phyloP scores from a whole-genome alignment of 1,140 invertebrate species.

The Magallana angulata region DNA sequence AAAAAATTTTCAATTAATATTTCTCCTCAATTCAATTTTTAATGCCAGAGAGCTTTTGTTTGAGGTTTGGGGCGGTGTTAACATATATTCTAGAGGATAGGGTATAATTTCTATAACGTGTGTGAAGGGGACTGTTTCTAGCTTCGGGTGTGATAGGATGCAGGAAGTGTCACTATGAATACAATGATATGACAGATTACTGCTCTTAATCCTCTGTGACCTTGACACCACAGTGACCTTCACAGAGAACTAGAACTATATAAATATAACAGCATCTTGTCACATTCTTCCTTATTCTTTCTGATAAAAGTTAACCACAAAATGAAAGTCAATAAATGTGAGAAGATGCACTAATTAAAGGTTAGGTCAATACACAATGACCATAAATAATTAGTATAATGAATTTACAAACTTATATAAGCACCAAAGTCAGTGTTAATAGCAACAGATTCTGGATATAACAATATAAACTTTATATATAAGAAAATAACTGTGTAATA shows the following conservation, averaged over 20 bases:
- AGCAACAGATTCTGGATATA: conserved; percentile 19
- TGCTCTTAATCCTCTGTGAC: not conserved
- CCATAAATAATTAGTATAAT: conserved; percentile 30
- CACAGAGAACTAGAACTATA: not conserved
- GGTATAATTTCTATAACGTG: no score
- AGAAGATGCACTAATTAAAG: conserved; percentile 12
- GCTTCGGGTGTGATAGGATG: not conserved
- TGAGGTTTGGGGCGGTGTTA: no score
- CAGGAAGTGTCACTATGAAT: not conserved
- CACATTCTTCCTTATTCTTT: not conserved
- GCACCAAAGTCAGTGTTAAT: conserved; percentile 27
- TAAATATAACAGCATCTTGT: conserved; percentile 13
- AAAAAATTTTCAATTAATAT: no score
- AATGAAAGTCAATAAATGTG: not conserved
- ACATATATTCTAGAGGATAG: no score
- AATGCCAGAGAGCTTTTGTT: no score
- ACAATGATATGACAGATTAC: conserved; percentile 22
- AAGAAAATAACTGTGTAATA: not conserved
- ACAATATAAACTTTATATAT: conserved; percentile 29
- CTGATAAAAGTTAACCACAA: not conserved
- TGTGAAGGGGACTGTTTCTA: not conserved
- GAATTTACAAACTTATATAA: conserved; percentile 18
- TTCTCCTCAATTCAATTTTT: no score
- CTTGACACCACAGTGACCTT: conserved; percentile 19
- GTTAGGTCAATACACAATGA: conserved; percentile 20